Base-by-base conservation (phyloP, 2,113 vertebrate genomes). In the Rhabdornis inornatus region DNA sequence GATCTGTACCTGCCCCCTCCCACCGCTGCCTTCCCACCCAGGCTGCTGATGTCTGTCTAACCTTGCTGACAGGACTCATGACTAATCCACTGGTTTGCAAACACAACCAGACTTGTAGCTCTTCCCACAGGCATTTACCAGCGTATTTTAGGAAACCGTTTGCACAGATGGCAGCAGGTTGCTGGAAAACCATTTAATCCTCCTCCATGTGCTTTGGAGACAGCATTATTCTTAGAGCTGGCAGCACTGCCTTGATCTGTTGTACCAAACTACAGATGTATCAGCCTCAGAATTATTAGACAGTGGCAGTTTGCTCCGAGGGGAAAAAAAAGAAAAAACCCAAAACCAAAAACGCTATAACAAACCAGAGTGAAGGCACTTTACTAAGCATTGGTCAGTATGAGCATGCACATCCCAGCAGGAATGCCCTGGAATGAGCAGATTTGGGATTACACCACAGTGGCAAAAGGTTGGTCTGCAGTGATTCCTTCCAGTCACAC, bases 111-210 rank as follows among this genome's bases (percentile, higher is more conserved):
- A 74, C 83, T 94, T 6, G 4, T 3, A 10, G 68, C 47, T 70
- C 90, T 94, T 90, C 92, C 83, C 83, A 65, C 71, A 70, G 63
- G 88, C 92, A 30, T 52, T 90, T 69, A 74, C 89, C 64, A 87
- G 64, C 1, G 0, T 65, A 42, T 92, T 96, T 94, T 19, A 72
- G 69, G 90, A 75, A 86, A 55, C 0, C 0, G 42, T 45, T 88
- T 55, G 79, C 79, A 94, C 90, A 95, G 96, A 96, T 92, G 96
- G 95, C 85, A 96, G 88, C 94, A 90, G 94, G 94, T 93, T 96
- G 94, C 92, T 92, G 76, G 76, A 94, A 90, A 90, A 86, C 80
- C 8, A 0, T 83, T 93, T 93, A 81, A 94, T 95, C 72, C 80
- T 95, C 76, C 86, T 94, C 90, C 72, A 66, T 50, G 86, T 74